A percentile compares a stretch with the other conserved stretches of the same genome.
Conservation (phyloP, 1,140 invertebrate species). For the Hyphantria cunea region DNA sequence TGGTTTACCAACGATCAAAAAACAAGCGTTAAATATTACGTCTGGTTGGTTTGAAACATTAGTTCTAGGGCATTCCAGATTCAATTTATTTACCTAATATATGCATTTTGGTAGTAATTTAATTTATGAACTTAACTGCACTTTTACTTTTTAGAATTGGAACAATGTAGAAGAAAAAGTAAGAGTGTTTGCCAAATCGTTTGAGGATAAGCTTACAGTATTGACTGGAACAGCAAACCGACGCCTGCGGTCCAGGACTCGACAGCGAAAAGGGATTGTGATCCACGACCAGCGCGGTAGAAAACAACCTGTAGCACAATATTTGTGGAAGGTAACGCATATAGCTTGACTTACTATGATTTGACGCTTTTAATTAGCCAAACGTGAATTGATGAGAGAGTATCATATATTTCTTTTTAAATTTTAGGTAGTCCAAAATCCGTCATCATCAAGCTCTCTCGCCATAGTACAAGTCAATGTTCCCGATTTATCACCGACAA, state of each 20-base stretch:
- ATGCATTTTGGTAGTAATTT: no score
- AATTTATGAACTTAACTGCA: no score
- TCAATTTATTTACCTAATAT: no score
- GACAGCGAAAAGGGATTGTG: not conserved
- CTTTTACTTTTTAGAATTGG: constrained; percentile 54
- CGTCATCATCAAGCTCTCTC: constrained; percentile 32
- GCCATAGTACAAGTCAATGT: constrained; percentile 66
- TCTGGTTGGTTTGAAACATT: no score
- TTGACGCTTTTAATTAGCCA: not conserved
- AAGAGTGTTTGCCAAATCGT: constrained; percentile 40
- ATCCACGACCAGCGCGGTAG: not conserved
- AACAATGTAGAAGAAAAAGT: constrained; percentile 54
- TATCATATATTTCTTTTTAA: no score
- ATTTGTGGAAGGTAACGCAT: constrained; percentile 66
- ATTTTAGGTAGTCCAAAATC: no score
- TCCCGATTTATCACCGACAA: constrained; percentile 44
- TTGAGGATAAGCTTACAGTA: constrained; percentile 40
- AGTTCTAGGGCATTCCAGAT: no score
- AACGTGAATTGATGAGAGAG: no score
- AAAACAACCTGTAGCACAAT: constrained; percentile 45
- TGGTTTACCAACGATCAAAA: no score
- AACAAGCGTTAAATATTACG: no score
- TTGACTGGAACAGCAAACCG: constrained; percentile 49
- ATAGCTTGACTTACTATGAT: not conserved
- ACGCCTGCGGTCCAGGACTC: not conserved